These are phyloP conservation scores for Herminia tarsipennalis DNA, from an alignment of 2,888 invertebrate species.

Conservation along the genomic window DNA sequence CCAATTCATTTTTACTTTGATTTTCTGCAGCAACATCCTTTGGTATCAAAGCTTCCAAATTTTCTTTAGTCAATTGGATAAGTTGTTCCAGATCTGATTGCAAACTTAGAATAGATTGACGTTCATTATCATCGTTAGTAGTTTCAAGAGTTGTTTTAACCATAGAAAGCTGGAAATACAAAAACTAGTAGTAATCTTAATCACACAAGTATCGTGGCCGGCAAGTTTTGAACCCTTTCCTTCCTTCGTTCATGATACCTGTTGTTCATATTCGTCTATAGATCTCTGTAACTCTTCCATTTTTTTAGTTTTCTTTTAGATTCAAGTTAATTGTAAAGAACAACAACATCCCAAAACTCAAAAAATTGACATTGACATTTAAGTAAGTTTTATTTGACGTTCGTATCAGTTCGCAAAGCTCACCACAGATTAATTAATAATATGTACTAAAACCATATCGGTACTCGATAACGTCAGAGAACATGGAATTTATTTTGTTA, in stretches of 20 bases:
- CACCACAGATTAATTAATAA: too few relatives aligned
- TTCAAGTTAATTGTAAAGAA: too few relatives aligned
- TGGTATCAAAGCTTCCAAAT: conserved; percentile 63
- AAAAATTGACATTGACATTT: too few relatives aligned
- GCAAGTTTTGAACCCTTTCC: conserved; percentile 10
- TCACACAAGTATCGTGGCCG: not conserved
- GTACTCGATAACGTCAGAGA: too few relatives aligned
- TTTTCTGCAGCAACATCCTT: conserved; percentile 21
- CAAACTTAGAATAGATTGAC: conserved; percentile 85
- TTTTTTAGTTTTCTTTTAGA: not conserved
- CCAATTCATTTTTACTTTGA: conserved; percentile 56
- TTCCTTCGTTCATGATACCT: conserved; percentile 53
- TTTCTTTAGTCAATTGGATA: conserved; percentile 88
- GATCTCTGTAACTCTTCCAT: conserved; percentile 72
- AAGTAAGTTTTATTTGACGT: too few relatives aligned
- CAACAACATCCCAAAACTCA: too few relatives aligned
- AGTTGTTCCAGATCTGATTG: conserved; percentile 88
- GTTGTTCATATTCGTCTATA: conserved; percentile 71
- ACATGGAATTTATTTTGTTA: too few relatives aligned
- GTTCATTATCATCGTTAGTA: conserved; percentile 76
- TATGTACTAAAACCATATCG: too few relatives aligned
- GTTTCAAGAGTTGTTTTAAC: conserved; percentile 86
- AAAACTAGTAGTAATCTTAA: conserved; percentile 15
- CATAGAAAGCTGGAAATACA: conserved; percentile 83
- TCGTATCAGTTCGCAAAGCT: too few relatives aligned